Base-by-base conservation (phyloP, 2,797 vertebrate genomes). In the Hippocampus kuda region DNA sequence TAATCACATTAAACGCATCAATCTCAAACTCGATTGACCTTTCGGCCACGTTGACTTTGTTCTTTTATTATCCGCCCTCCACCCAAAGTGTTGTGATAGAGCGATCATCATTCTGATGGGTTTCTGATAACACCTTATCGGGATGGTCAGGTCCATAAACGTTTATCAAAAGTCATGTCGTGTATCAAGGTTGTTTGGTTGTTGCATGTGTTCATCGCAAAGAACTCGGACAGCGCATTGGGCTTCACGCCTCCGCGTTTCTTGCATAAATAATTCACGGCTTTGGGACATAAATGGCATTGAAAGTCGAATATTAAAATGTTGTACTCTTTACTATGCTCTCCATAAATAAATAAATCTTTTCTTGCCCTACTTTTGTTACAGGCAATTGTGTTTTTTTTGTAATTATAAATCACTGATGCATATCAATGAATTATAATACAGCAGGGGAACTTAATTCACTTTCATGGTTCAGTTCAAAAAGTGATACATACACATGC, bases 131-230 rank as follows among this genome's bases (percentile, higher is more conserved):
- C 11, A 1, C 26, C 15, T 48, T 27, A 65, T 48, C 63, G 11
- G 42, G 26, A 24, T 26, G n/a, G 15, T 65, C 63, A 63, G 10
- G 5, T 34, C 20, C 42, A 46, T 65, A 65, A 65, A 48, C 8
- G 5, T 27, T 46, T 27, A 42, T 65, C 44, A 20, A 61, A 8
- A 38, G 6, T 38, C 27, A 48, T 46, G 16, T 27, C 15, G 6
- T 18, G 24, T 46, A 65, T 48, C 63, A 48, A 48, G 63, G 16
- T 48, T 65, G 48, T 24, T 65, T 65, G 24, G 34, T 62, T 62
- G 60, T 62, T 53, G 53, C 22, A 24, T 24, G 53, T 24, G 34
- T 41, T 42, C 4, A 41, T 62, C 34, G 22, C 20, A 1, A 62
- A 38, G 20, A 8, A 41, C 3, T 41, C 41, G 22, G 22, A 41